These are phyloP conservation scores for Creontiades dilutus DNA, from an alignment of 2,888 invertebrate species.

Conservation along the genomic window DNA sequence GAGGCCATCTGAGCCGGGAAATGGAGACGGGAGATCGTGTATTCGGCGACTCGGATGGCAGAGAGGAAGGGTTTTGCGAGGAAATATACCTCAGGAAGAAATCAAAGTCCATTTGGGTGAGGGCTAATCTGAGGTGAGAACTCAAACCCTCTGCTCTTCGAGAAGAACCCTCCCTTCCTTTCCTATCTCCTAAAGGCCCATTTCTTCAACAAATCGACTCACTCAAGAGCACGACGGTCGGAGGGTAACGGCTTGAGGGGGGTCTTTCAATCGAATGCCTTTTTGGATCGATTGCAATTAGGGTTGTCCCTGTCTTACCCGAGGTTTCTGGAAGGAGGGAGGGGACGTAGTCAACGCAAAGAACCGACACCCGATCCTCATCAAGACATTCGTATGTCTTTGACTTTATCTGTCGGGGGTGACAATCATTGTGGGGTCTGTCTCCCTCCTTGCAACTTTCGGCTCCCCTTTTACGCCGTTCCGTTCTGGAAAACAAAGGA, in stretches of 20 bases:
- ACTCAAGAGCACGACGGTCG: background rate
- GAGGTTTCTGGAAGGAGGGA: background rate
- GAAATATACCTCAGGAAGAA: conserved; percentile 32
- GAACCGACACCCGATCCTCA: background rate
- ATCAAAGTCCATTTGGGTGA: conserved; percentile 42
- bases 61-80: background rate
- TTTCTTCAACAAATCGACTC: conserved; percentile 17
- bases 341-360: background rate
- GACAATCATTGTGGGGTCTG: background rate
- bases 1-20: conserved; percentile 27
- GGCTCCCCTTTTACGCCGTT: background rate
- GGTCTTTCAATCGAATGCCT: conserved; percentile 11
- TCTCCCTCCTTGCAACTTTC: background rate
- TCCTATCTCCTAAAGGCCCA: conserved; percentile 32
- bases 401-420: background rate
- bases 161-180: background rate
- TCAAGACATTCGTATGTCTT: background rate
- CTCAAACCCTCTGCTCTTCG: background rate
- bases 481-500: background rate
- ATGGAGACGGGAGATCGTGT: background rate
- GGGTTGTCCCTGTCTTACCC: background rate
- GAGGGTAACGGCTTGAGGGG: background rate
- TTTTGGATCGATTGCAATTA: conserved; percentile 22
- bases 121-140: conserved; percentile 33
- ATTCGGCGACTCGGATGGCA: background rate